Evolutionary conservation across 2,797 vertebrate species (phyloP), one percentile per base, ranked within the genome.

Genomic region (Acanthopagrus latus): DNA sequence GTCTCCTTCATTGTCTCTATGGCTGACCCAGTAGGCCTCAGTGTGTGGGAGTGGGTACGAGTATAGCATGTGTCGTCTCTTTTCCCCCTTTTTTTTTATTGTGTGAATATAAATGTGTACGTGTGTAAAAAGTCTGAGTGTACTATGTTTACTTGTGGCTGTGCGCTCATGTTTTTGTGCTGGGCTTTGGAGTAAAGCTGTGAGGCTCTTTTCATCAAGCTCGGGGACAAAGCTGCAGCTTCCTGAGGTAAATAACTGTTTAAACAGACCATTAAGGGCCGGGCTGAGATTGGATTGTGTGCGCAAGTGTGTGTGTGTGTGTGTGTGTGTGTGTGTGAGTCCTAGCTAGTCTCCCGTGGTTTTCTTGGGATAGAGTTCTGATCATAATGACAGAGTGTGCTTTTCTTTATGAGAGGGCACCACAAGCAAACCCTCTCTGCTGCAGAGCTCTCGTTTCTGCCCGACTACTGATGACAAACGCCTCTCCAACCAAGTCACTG

Each of bases 341-440:
- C 60, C 29, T 71, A 57, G 70, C 80, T 85, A 74, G 68, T 76
- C 83, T 78, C 66, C 47, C 50, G 1, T 84, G 87, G 70, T 82
- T 90, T 90, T 86, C 86, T 80, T 33, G 23, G 84, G 72, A 89
- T 77, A 68, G 44, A 68, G 44, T 82, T 84, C 67, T 81, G 87
- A 89, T 92, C 80, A 71, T 93, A 94, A 93, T 93, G 83, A 94
- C 88, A 92, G 88, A 87, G 82, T 81, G 71, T 64, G 66, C 69
- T 79, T 86, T 88, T 50, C 83, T 87, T 86, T 78, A 92, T 91
- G 86, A 94, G 63, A 92, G 84, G 86, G 85, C 73, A 67, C 71
- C 81, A 85, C 81, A 81, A 79, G 73, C 71, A 76, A 88, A 77
- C 55, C 74, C 72, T 83, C 71, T 52, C 64, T 72, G 74, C 67